Percentiles rank a stretch among this genome's conserved stretches.
Evolutionary conservation across 37 sponge, comb jelly and placozoan species (phyloP).

Genomic region (Cladorhizidae sp.): DNA sequence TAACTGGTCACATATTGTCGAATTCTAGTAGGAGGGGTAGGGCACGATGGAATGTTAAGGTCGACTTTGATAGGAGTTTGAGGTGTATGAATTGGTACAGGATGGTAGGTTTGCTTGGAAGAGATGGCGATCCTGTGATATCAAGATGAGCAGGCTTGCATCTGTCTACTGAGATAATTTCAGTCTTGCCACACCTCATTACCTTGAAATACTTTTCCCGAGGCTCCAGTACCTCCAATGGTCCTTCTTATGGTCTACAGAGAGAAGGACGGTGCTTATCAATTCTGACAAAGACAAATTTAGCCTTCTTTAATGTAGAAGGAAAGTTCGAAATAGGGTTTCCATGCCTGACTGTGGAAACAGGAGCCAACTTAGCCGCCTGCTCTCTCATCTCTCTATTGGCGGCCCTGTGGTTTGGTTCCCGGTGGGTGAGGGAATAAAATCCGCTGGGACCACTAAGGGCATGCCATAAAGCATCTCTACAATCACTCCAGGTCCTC

Average conservation of each 20-base stretch:
- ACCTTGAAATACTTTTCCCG: conserved; percentile 29
- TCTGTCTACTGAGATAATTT: conserved; percentile 30
- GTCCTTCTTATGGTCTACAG: conserved; percentile 45
- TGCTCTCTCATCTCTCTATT: conserved; percentile 12
- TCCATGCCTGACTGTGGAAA: conserved; percentile 27
- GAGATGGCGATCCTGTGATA: background rate
- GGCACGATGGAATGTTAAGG: too few species aligned
- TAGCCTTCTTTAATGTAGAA: background rate
- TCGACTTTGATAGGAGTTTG: too few species aligned
- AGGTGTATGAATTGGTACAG: too few species aligned
- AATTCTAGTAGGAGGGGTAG: too few species aligned
- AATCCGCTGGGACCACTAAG: conserved; percentile 32
- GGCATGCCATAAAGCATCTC: too few species aligned
- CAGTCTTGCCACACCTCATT: background rate
- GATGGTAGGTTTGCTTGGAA: too few species aligned
- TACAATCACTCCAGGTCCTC: too few species aligned
- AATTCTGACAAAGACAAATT: conserved; percentile 4
- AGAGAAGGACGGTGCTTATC: conserved; percentile 29
- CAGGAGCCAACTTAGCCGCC: conserved; percentile 7
- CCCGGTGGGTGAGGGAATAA: background rate
- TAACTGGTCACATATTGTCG: too few species aligned
- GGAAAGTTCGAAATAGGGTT: background rate
- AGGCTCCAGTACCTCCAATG: conserved; percentile 20
- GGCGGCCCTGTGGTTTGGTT: background rate
- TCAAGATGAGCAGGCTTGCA: conserved; percentile 21